Evolutionary conservation across 2,797 vertebrate genomes (phyloP).

Genomic region (Halcyon chelicuti): DNA sequence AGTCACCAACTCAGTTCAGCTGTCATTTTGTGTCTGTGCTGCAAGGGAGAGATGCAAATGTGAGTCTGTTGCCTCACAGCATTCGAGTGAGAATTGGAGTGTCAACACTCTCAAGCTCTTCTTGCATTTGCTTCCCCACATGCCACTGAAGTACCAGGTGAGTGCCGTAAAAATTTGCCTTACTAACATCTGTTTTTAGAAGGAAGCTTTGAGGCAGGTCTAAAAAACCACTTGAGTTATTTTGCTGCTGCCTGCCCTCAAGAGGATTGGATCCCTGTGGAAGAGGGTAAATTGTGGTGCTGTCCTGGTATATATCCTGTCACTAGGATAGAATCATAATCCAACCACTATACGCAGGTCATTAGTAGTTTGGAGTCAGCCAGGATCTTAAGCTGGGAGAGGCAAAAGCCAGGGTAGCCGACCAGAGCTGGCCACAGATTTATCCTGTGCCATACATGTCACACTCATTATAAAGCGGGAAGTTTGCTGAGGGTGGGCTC

Average conservation of each 20-base stretch:
- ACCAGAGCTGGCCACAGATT: background rate
- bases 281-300: background rate
- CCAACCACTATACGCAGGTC: background rate
- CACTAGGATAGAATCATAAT: background rate
- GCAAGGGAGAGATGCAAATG: background rate
- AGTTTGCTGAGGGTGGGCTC: too few species aligned
- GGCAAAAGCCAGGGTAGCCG: background rate
- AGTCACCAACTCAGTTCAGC: background rate
- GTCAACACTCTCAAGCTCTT: fast-evolving
- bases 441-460: background rate
- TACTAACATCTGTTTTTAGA: background rate
- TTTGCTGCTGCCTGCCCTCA: background rate
- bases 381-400: background rate
- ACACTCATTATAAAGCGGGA: background rate
- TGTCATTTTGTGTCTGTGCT: background rate
- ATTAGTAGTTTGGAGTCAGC: background rate
- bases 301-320: background rate
- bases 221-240: background rate
- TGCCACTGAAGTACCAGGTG: background rate
- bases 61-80: background rate
- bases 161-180: background rate
- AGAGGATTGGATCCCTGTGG: background rate
- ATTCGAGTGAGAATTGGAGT: background rate
- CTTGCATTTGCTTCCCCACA: background rate
- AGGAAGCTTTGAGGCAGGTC: background rate